Percentiles rank a stretch among this genome's conserved stretches.
phyloP scores from a whole-genome alignment of 2,113 vertebrate species.

The Eidolon helvum region DNA sequence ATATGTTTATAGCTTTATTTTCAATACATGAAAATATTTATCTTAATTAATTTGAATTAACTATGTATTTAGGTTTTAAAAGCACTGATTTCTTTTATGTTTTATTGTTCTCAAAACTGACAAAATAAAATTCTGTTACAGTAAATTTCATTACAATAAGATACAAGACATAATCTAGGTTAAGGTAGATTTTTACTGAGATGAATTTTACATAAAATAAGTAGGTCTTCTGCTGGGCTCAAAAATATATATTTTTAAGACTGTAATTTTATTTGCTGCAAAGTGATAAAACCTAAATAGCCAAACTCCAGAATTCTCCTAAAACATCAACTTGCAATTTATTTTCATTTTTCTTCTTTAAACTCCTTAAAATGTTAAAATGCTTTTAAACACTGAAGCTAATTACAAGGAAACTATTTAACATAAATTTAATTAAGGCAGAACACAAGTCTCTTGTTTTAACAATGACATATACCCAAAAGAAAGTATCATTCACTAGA shows the following conservation, averaged over 20 bases:
- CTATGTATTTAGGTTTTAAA: neutral
- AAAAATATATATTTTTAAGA: neutral
- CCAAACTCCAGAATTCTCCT: neutral
- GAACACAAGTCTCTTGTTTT: neutral
- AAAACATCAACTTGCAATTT: neutral
- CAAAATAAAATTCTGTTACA: conserved; percentile 19
- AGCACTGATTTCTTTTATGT: neutral
- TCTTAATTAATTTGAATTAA: conserved; percentile 6
- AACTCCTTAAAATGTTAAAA: conserved; percentile 10
- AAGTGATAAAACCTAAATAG: neutral
- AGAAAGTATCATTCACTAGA: neutral
- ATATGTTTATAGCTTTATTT: neutral
- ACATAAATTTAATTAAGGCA: conserved; percentile 41
- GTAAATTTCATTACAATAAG: conserved; percentile 31
- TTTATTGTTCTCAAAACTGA: neutral
- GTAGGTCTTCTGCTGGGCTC: neutral
- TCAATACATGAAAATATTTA: conserved; percentile 17
- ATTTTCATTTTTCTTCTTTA: conserved; percentile 26
- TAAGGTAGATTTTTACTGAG: neutral
- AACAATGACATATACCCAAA: neutral
- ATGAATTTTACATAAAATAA: conserved; percentile 27
- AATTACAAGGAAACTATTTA: neutral
- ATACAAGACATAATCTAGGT: neutral
- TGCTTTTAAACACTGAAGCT: conserved; percentile 8
- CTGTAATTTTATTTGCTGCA: neutral